Percentiles rank a stretch among this genome's conserved stretches.
Conservation (phyloP, 2,113 vertebrate genomes). For the Lophochroa leadbeateri region DNA sequence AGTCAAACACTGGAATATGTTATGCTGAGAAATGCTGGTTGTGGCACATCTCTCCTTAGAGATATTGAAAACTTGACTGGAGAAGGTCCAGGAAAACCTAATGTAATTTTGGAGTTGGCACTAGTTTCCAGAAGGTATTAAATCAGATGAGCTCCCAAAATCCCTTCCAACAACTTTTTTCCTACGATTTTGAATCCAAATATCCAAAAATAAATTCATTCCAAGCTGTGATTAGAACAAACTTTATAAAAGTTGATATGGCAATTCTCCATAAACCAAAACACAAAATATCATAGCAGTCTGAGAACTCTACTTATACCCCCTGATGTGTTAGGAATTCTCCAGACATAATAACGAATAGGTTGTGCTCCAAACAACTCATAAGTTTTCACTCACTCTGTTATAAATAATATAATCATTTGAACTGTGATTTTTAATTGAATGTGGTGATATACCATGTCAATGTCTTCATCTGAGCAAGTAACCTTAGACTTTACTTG, state of each 20-base stretch:
- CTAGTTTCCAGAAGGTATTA: background rate
- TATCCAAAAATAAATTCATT: background rate
- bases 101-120: constrained; percentile 9
- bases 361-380: background rate
- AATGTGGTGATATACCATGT: background rate
- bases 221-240: background rate
- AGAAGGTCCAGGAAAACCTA: background rate
- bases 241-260: background rate
- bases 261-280: background rate
- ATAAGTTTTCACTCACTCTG: background rate
- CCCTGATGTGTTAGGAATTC: background rate
- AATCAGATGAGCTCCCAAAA: background rate
- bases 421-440: background rate
- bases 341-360: background rate
- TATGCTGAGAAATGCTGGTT: background rate
- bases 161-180: background rate
- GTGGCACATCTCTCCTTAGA: background rate
- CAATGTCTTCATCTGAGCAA: background rate
- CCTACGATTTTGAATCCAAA: background rate
- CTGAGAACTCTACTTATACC: background rate
- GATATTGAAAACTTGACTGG: background rate
- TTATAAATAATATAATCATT: background rate
- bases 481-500: background rate
- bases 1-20: background rate
- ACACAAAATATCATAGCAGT: background rate